Evolutionary conservation across 2,888 invertebrate species (phyloP), one percentile per base, ranked within the genome.

Genomic region (Spisula solida): DNA sequence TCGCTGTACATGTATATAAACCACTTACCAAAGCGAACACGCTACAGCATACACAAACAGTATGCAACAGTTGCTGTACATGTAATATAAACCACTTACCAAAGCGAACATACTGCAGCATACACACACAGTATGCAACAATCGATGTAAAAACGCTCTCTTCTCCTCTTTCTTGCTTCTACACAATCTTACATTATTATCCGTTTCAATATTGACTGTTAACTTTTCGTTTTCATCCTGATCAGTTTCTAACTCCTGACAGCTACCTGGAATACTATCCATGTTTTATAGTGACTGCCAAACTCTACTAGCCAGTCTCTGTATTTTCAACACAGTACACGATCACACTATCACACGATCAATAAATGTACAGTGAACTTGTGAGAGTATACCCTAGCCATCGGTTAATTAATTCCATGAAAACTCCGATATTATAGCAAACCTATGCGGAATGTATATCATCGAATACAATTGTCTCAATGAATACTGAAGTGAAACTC

Each of bases 91-190:
- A 25, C 31, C 2, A 70, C 83, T 85, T 83, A 90, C 90, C 88
- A 88, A 56, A 14, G 88, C 75, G 80, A 90, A 84, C 85, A 90
- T 88, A 8, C n/a, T n/a, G n/a, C 85, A 88, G 18, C 90, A 88
- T n/a, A 90, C 82, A 78, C 88, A 83, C 6, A 86, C 86, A 2
- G 90, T 90, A 48, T 90, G 90, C 29, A 90, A 51, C 18, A 90
- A 56, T 47, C 86, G 82, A 75, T 90, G 88, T 29, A 85, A 78
- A 55, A 82, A 87, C 79, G 81, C 84, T 20, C 31, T 25, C 20
- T 79, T 78, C 10, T 66, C 78, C n/a, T 41, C 75, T 18, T 78
- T 10, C 16, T 48, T 83, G 29, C 25, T 70, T 31, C 75, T 48
- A 48, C 18, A 16, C 48, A 31, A 41, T 83, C 10, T 41, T n/a